Base-by-base conservation (phyloP, 1,140 invertebrate genomes). In the Matsumurasca onukii region DNA sequence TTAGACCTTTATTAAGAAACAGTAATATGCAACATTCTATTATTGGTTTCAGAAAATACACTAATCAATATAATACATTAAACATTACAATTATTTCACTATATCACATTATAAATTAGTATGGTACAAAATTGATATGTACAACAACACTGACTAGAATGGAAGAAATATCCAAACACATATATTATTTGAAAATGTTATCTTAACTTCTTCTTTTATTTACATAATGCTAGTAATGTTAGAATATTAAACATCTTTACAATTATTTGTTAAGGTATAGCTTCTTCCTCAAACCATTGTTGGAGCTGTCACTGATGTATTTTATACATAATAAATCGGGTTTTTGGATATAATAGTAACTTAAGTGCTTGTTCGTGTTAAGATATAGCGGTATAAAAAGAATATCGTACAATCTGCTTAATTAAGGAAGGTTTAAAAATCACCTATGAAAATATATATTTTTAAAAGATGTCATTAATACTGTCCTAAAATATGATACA, bases 41-140 rank as follows among this genome's bases (percentile, higher is more conserved):
- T 25, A 27, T n/a, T n/a, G 30, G 30, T 24, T 29, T 59, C 15
- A 59, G 55, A 59, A 59, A 59, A 59, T 59, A 59, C 55, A 59
- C 55, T 59, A 59, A 59, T 27, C 55, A 59, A 22, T 59, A 51
- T 51, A 51, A 51, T 59, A 59, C 25, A 59, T 59, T 29, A 24
- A 27, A 59, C 55, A 59, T 59, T 29, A 39, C 5, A 17, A 9
- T 39, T 39, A 9, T 39, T 29, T 59, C 25, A 22, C 25, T 59
- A 29, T 59, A 59, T 59, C 55, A 59, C 55, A 59, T 59, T 59
- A 22, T 29, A 12, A 59, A 27, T 59, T 59, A 59, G 25, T 59
- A 59, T 59, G 25, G 55, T 59, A 59, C 55, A 59, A 59, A 59
- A 59, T 59, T 59, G 55, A 59, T 59, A 59, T 59, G 55, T 59